Percentiles rank a stretch among this genome's conserved stretches.
These are phyloP conservation scores for Lycaon pictus DNA, from an alignment of 2,113 vertebrate species.

Conservation along the genomic window DNA sequence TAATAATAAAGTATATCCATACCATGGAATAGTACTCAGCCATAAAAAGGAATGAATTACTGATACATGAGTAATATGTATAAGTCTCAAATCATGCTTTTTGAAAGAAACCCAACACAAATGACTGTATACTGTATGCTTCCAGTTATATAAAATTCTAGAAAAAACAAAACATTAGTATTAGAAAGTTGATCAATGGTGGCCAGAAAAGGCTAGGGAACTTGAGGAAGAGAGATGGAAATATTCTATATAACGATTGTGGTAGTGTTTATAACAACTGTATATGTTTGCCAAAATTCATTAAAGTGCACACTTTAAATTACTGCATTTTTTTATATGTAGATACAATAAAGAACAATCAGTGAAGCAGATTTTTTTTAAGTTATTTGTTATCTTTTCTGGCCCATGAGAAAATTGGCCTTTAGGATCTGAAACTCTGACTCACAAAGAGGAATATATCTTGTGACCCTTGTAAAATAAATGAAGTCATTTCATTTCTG, in stretches of 20 bases:
- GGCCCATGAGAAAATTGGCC: background rate
- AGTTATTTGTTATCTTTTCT: slow-evolving; percentile 46
- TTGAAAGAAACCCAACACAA: slow-evolving; percentile 6
- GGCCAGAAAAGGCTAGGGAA: background rate
- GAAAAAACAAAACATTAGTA: background rate
- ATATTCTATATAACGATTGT: background rate
- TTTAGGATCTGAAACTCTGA: background rate
- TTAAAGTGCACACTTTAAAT: background rate
- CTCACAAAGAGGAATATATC: background rate
- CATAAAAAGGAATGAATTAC: slow-evolving; percentile 40
- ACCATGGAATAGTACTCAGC: background rate
- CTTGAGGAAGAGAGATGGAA: background rate
- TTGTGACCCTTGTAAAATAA: slow-evolving; percentile 42
- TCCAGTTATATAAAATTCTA: slow-evolving; percentile 47
- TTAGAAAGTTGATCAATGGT: slow-evolving; percentile 32
- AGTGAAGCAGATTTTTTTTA: background rate
- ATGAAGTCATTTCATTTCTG: slow-evolving; percentile 49
- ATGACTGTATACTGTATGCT: background rate
- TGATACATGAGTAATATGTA: background rate
- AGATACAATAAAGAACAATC: background rate
- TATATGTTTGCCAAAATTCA: background rate
- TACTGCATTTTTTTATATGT: background rate
- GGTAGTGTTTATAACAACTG: background rate
- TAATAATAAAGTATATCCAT: background rate
- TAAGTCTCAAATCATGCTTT: slow-evolving; percentile 43